These are phyloP conservation scores for Connochaetes taurinus DNA, from an alignment of 2,113 vertebrate species.

Conservation along the genomic window DNA sequence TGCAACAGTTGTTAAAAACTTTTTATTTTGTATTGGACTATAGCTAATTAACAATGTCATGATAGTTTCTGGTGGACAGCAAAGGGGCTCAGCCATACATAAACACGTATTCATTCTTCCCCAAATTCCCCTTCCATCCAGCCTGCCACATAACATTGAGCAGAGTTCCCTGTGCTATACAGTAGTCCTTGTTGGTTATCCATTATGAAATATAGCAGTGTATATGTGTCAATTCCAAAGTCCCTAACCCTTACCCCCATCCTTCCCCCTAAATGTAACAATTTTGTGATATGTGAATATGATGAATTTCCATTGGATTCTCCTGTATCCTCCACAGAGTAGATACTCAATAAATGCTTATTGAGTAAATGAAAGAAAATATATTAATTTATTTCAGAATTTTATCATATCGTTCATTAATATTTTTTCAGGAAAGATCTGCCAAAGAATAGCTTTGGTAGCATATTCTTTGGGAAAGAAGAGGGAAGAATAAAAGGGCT, in stretches of 20 bases:
- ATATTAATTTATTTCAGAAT: conserved; percentile 25
- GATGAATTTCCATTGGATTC: conserved; percentile 25
- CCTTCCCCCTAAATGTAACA: background rate
- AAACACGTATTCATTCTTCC: background rate
- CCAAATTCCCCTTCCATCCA: background rate
- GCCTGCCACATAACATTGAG: background rate
- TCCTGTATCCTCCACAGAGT: background rate
- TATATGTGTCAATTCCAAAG: background rate
- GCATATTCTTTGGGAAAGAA: conserved; percentile 30
- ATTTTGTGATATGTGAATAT: conserved; percentile 4
- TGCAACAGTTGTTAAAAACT: background rate
- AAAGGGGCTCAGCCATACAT: background rate
- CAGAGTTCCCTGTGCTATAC: background rate
- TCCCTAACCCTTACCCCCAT: background rate
- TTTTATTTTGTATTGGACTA: background rate
- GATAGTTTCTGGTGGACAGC: background rate
- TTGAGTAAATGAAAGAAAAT: conserved; percentile 32
- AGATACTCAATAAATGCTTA: conserved; percentile 6
- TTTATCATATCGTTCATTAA: conserved; percentile 27
- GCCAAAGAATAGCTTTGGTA: conserved; percentile 6
- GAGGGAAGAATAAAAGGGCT: conserved; percentile 32
- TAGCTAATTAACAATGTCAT: background rate
- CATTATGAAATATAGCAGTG: background rate
- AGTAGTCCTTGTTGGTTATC: background rate
- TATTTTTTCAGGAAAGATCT: conserved; percentile 4